Conservation (phyloP, 2,888 invertebrate species). For the Agonum fuliginosum region DNA sequence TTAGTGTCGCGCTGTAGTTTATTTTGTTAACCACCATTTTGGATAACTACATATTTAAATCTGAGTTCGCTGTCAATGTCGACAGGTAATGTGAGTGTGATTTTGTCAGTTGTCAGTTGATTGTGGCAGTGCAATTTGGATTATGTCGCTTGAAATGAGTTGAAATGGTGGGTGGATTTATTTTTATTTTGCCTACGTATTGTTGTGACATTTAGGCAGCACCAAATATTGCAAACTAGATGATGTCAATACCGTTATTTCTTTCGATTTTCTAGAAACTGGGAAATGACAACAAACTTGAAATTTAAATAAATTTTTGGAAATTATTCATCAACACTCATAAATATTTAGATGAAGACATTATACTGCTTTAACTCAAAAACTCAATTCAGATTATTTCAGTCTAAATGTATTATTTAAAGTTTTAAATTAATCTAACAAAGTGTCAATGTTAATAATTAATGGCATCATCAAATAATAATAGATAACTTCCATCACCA, state of each 20-base stretch:
- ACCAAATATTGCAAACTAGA: not conserved
- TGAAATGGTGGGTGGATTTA: not conserved
- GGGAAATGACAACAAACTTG: too few relatives aligned
- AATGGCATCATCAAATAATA: too few relatives aligned
- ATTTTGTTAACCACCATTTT: conserved; percentile 62
- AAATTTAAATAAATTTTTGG: too few relatives aligned
- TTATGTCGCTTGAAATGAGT: not conserved
- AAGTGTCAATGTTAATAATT: too few relatives aligned
- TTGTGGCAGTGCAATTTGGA: not conserved
- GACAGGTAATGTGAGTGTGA: conserved; percentile 67
- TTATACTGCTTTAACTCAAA: too few relatives aligned
- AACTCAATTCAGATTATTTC: too few relatives aligned
- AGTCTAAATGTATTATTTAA: too few relatives aligned
- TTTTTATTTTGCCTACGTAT: conserved; percentile 10
- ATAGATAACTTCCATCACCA: too few relatives aligned
- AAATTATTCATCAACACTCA: too few relatives aligned
- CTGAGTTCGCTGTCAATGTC: conserved; percentile 71
- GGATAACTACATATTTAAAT: conserved; percentile 65
- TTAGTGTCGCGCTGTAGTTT: not conserved
- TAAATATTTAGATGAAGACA: too few relatives aligned
- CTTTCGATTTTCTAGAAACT: too few relatives aligned
- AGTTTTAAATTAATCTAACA: too few relatives aligned
- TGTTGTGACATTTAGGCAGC: not conserved
- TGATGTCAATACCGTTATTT: not conserved
- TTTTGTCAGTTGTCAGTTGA: not conserved